Conservation (phyloP, 2,113 vertebrate species). For the Notothenia rossii region DNA sequence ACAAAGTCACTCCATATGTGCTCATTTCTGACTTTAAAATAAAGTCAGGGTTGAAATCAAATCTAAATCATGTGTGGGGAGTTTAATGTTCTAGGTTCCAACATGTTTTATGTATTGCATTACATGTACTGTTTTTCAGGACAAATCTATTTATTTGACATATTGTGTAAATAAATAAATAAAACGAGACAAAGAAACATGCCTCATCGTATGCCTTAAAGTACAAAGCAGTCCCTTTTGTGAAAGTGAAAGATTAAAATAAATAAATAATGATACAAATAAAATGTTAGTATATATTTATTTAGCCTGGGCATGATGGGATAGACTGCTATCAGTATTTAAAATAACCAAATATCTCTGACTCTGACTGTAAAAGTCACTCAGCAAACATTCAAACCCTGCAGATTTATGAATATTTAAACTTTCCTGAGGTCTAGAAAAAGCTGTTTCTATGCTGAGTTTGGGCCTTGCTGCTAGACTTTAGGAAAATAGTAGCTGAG, state of each 20-base stretch:
- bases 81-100: not conserved
- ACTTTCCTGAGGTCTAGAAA: not conserved
- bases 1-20: not conserved
- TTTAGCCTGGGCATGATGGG: not conserved
- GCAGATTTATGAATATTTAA: not conserved
- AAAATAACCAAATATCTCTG: not conserved
- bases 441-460: not conserved
- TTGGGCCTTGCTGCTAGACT: not conserved
- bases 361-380: not conserved
- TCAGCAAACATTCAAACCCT: not conserved
- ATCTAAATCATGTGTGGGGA: not conserved
- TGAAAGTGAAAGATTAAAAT: too few relatives aligned
- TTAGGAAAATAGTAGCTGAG: not conserved
- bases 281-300: not conserved
- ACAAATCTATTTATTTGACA: too few relatives aligned
- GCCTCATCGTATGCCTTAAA: too few relatives aligned
- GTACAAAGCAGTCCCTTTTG: too few relatives aligned
- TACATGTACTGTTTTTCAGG: too few relatives aligned
- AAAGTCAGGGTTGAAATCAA: not conserved
- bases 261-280: too few relatives aligned
- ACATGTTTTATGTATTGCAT: too few relatives aligned
- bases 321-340: not conserved
- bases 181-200: too few relatives aligned
- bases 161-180: too few relatives aligned
- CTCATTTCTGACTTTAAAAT: not conserved